Evolutionary conservation across 2,888 invertebrate species (phyloP), one percentile per base, ranked within the genome.

Genomic region (Drosophila incognita): DNA sequence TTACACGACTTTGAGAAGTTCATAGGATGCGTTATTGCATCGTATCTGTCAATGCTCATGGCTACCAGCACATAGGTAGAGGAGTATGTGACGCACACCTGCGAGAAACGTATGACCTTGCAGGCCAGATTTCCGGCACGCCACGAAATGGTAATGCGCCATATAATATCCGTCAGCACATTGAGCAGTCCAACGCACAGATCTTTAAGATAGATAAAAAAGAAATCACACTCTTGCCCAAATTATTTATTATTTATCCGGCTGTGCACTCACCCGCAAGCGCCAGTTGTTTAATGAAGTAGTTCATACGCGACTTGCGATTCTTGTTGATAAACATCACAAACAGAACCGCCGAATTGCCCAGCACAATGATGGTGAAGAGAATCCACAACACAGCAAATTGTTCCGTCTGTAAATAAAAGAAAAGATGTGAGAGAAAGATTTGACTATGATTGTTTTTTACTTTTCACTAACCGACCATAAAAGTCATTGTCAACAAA

Each of bases 1-100:
- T 97, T 94, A 98, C 98, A 98, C 92, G 98, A 97, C 90, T 97
- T 97, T 61, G 97, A 97, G 93, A 98, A 98, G 94, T 98, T 98
- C 97, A 98, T 97, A 1, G 98, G 98, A 93, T 97, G 97, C 18
- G 97, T 97, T 91, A 98, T 98, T 78, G 98, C 98, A 90, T 98
- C 98, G 92, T 98, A 98, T 87, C 98, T 95, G 94, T 98, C 98
- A 89, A 98, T 97, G 89, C 97, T 98, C 71, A 98, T 94, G 4
- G 98, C 98, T 31, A 98, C 98, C 67, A 98, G 94, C 36, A 98
- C 98, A 92, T 98, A 98, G 0, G 98, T 98, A 4, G 98, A 98
- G 1, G 97, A 97, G 92, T 97, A 98, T 81, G 98, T 98, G 59
- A 98, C 97, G 79, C 98, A 95, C 2, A 96, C 97, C 95, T 97